Conservation (phyloP, 2,113 vertebrate genomes). For the Alethe diademata region DNA sequence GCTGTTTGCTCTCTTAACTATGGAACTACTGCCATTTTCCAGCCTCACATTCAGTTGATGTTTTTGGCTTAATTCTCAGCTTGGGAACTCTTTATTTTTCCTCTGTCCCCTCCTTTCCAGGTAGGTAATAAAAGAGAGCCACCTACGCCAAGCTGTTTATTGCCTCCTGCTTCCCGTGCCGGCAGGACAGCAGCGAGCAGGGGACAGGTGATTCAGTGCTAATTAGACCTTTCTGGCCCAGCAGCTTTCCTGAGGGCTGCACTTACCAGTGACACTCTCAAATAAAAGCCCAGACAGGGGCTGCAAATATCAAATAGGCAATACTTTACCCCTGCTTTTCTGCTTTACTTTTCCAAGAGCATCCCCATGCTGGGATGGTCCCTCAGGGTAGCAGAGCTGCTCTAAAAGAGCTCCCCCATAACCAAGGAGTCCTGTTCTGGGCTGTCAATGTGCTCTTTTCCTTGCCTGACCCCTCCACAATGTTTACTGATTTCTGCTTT, state of each 20-base stretch:
- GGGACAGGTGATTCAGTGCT: neutral
- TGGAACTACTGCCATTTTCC: neutral
- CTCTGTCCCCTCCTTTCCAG: neutral
- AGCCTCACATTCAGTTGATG: neutral
- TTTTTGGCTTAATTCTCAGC: neutral
- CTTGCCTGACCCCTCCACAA: neutral
- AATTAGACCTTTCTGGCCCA: conserved; percentile 14
- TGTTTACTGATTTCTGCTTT: neutral
- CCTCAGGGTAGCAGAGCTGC: neutral
- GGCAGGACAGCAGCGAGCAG: neutral
- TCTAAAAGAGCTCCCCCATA: neutral
- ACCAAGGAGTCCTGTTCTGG: neutral
- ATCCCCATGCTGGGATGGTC: neutral
- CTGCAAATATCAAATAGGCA: neutral
- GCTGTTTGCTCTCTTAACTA: neutral
- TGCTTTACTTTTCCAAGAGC: neutral
- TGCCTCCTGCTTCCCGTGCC: neutral
- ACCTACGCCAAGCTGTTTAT: neutral
- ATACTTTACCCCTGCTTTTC: neutral
- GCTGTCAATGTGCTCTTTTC: neutral
- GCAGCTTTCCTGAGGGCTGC: neutral
- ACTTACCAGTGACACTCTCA: neutral
- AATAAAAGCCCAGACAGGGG: neutral
- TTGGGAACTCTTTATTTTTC: neutral
- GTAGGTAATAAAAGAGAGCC: conserved; percentile 3